Base-by-base conservation (phyloP, 2,113 vertebrate genomes). In the Perccottus glenii region DNA sequence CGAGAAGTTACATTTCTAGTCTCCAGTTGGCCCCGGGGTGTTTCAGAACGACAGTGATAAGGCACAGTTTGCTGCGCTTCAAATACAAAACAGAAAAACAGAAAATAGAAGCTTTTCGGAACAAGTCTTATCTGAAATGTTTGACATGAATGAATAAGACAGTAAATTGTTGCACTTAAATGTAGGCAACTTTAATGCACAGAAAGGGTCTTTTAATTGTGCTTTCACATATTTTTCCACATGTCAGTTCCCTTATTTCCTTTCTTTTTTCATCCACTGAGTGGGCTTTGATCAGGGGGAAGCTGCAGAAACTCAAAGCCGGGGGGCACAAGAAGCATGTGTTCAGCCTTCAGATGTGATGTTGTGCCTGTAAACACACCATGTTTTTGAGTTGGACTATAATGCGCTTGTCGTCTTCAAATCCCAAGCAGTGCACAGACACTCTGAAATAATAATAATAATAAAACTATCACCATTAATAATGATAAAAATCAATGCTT, bases 201-300 rank as follows among this genome's bases (percentile, higher is more conserved):
- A 27, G 16, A 66, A 79, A 67, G 5, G 33, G 32, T 27, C 66
- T 64, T 60, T 33, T 52, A 33, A 33, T 70, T 70, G 70, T 48
- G n/a, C 27, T 32, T 61, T 53, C 69, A 63, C 36, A 58, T 44
- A 43, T 58, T 69, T 58, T 61, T 73, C 73, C 45, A 60, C 44
- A 64, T 71, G 72, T 56, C 46, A 33, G 12, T 19, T 50, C 57
- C 51, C 60, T 70, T 47, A 38, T 38, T 65, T 52, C 60, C 19
- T 48, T 58, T 10, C 12, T 73, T 61, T 43, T 36, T 40, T 11
- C 81, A 56, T 60, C 59, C 74, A 50, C 35, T 60, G 16, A 44
- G 67, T 62, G 35, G n/a, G 55, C 79, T 82, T 82, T 84, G 74
- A 82, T 87, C 68, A 68, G 14, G 42, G 36, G 42, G 45, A 64